Evolutionary conservation across 2,113 vertebrate species (phyloP).

Genomic region (Pangasianodon gigas): DNA sequence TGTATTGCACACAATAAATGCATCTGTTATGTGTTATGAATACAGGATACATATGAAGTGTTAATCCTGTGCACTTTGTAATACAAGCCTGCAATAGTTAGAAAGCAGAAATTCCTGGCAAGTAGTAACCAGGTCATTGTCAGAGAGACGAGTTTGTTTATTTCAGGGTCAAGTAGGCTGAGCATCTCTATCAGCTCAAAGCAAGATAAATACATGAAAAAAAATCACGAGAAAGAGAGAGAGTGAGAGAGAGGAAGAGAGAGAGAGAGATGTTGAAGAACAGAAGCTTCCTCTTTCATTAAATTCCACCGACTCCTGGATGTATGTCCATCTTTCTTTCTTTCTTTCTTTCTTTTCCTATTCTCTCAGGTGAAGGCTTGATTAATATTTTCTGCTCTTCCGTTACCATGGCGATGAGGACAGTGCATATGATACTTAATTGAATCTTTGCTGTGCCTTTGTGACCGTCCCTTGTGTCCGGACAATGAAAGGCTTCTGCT

Average conservation of each 20-base stretch:
- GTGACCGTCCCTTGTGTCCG: slow-evolving; percentile 76
- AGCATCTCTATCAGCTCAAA: background rate
- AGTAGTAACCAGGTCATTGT: background rate
- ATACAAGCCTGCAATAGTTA: background rate
- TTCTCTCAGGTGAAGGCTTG: slow-evolving; percentile 80
- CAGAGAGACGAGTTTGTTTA: slow-evolving; percentile 24
- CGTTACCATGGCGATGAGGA: slow-evolving; percentile 99
- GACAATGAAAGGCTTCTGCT: slow-evolving; percentile 76
- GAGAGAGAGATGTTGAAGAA: slow-evolving; percentile 38
- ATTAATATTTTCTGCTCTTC: slow-evolving; percentile 99
- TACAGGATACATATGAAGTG: background rate
- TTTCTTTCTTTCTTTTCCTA: slow-evolving; percentile 60
- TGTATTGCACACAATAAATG: background rate
- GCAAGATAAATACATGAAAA: background rate
- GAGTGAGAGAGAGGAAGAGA: background rate
- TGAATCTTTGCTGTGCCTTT: slow-evolving; percentile 96
- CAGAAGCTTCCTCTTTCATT: slow-evolving; percentile 53
- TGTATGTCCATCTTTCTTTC: slow-evolving; percentile 19
- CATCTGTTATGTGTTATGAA: background rate
- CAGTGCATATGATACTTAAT: slow-evolving; percentile 99
- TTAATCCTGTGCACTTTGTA: background rate
- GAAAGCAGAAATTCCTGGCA: background rate
- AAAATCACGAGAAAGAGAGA: background rate
- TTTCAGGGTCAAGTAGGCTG: slow-evolving; percentile 31
- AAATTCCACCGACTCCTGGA: slow-evolving; percentile 42